Evolutionary conservation across 2,797 vertebrate genomes (phyloP).

Genomic region (Mycteria americana): DNA sequence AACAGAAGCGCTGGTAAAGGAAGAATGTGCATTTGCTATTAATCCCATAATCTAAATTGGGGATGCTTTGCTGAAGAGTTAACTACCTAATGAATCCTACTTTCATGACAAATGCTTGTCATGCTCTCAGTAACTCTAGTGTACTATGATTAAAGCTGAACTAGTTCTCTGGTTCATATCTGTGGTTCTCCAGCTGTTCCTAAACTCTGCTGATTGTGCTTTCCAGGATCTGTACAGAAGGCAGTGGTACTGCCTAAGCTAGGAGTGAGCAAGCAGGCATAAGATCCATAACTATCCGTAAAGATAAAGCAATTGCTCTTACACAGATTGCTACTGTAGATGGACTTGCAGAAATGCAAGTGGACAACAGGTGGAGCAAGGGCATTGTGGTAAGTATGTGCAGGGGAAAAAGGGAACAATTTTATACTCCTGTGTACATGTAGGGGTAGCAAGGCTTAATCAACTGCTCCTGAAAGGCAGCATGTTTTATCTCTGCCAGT

Average conservation of each 20-base stretch:
- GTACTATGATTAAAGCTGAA: neutral
- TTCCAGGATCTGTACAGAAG: neutral
- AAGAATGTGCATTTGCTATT: neutral
- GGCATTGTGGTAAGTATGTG: neutral
- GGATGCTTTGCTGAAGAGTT: neutral
- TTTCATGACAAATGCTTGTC: neutral
- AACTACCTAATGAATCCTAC: neutral
- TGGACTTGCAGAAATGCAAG: neutral
- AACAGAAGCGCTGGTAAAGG: neutral
- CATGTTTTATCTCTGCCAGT: neutral
- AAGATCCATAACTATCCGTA: neutral
- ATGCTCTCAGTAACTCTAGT: neutral
- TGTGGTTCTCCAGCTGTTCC: neutral
- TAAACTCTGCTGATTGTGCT: neutral
- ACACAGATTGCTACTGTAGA: neutral
- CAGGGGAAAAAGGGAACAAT: fast-evolving
- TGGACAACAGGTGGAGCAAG: slow-evolving; percentile 52
- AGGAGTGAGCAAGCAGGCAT: neutral
- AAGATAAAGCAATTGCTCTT: neutral
- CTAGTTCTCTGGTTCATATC: neutral
- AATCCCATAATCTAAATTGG: neutral
- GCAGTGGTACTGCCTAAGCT: neutral
- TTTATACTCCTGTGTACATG: fast-evolving
- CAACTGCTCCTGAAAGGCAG: neutral
- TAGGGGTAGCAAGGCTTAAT: neutral